A percentile compares a stretch with the other conserved stretches of the same genome.
These are phyloP conservation scores for Andrena bucephala DNA, from an alignment of 2,888 invertebrate species.

Conservation along the genomic window DNA sequence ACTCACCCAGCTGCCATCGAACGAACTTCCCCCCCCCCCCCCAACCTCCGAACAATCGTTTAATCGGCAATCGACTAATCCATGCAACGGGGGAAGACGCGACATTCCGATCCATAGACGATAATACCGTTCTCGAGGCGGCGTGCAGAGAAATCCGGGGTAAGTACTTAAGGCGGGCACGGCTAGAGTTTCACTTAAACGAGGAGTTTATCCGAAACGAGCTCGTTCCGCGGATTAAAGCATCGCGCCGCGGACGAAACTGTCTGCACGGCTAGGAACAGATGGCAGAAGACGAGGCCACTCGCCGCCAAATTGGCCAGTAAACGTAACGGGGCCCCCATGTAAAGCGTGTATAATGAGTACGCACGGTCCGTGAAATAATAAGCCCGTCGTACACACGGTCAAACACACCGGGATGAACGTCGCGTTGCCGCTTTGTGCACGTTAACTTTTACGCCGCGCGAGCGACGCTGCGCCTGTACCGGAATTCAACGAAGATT, in stretches of 20 bases:
- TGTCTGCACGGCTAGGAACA: slow-evolving; percentile 62
- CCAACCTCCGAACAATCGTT: background rate
- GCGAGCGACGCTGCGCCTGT: slow-evolving; percentile 21
- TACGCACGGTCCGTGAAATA: slow-evolving; percentile 69
- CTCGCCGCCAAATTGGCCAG: slow-evolving; percentile 69
- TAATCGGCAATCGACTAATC: slow-evolving; percentile 10
- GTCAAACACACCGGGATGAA: slow-evolving; percentile 20
- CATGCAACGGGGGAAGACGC: background rate
- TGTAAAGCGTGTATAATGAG: slow-evolving; percentile 70
- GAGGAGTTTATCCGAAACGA: slow-evolving; percentile 74
- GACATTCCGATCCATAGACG: slow-evolving; percentile 29
- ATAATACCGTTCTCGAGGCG: slow-evolving; percentile 3
- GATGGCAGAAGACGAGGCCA: slow-evolving; percentile 59
- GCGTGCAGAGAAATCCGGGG: slow-evolving; percentile 26
- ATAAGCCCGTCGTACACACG: slow-evolving; percentile 58
- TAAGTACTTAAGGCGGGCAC: slow-evolving; percentile 56
- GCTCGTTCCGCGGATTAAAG: slow-evolving; percentile 74
- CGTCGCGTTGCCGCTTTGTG: background rate
- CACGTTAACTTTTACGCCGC: slow-evolving; percentile 40
- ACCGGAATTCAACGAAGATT: slow-evolving; percentile 64
- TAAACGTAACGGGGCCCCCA: slow-evolving; percentile 68
- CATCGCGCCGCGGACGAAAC: slow-evolving; percentile 62
- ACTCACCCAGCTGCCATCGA: too few relatives aligned
- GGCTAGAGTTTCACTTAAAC: slow-evolving; percentile 73
- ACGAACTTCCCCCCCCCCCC: too few relatives aligned